These are phyloP conservation scores for Troides helena DNA, from an alignment of 2,888 invertebrate species.

Conservation along the genomic window DNA sequence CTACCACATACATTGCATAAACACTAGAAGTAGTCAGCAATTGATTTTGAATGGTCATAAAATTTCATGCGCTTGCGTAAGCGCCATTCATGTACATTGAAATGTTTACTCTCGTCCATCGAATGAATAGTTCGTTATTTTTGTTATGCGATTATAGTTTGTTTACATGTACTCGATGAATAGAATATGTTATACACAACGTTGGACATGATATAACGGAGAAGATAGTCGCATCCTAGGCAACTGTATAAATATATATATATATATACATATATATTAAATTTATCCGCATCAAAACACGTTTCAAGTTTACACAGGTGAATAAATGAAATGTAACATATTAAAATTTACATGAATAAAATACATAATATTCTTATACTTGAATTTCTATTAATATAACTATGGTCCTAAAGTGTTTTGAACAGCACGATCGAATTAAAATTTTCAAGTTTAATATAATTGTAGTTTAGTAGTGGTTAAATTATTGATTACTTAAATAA, in stretches of 20 bases:
- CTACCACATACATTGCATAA: slow-evolving; percentile 17
- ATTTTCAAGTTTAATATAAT: background rate
- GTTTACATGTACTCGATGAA: slow-evolving; percentile 4
- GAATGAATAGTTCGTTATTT: slow-evolving; percentile 22
- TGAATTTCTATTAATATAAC: background rate
- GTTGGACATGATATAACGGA: background rate
- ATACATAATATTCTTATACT: background rate
- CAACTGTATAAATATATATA: background rate
- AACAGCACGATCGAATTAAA: background rate
- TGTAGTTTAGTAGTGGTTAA: too few relatives aligned
- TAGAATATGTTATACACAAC: slow-evolving; percentile 3
- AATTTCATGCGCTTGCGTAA: slow-evolving; percentile 20
- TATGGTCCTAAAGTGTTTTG: background rate
- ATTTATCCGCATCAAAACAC: background rate
- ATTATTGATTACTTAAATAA: background rate
- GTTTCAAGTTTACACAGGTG: background rate
- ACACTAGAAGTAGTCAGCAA: slow-evolving; percentile 13
- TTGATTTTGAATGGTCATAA: slow-evolving; percentile 24
- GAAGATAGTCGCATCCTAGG: background rate
- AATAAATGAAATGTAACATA: background rate
- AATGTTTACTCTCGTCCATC: slow-evolving; percentile 37
- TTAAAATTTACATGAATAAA: background rate
- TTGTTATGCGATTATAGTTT: slow-evolving; percentile 15
- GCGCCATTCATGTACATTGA: slow-evolving; percentile 25
- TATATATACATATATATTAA: background rate